A percentile compares a stretch with the other conserved stretches of the same genome.
Evolutionary conservation across 2,113 vertebrate genomes (phyloP).

Genomic region (Ovis canadensis): DNA sequence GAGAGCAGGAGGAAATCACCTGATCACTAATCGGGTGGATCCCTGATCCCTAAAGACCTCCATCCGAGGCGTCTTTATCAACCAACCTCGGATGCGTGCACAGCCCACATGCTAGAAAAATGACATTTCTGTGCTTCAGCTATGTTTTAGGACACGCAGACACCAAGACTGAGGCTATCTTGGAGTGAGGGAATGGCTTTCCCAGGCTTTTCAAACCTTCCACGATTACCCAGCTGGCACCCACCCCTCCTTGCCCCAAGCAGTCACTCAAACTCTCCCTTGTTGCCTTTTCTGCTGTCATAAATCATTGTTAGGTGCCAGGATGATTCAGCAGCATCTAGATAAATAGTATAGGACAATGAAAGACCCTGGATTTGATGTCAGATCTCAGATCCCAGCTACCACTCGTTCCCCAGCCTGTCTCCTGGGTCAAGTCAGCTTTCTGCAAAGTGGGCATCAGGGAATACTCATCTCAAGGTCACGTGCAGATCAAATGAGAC

Average conservation of each 20-base stretch:
- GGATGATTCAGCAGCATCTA: background rate
- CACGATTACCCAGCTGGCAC: fast-evolving
- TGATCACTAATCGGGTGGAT: background rate
- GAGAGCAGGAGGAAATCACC: background rate
- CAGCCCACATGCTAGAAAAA: fast-evolving
- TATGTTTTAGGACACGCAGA: background rate
- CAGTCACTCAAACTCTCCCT: background rate
- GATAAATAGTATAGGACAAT: fast-evolving
- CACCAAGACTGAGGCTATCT: background rate
- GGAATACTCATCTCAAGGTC: background rate
- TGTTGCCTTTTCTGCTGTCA: fast-evolving
- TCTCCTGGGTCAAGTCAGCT: fast-evolving
- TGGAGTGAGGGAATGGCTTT: background rate
- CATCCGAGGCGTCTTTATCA: fast-evolving
- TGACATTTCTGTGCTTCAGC: background rate
- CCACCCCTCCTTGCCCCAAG: too few species aligned
- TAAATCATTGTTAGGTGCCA: too few species aligned
- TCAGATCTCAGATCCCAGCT: background rate
- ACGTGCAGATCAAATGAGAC: fast-evolving
- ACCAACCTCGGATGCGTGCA: fast-evolving
- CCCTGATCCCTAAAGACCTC: background rate
- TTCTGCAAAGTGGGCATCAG: background rate
- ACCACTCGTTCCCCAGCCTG: background rate
- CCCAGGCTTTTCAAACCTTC: background rate
- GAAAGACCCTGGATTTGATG: background rate